A percentile compares a stretch with the other conserved stretches of the same genome.
Conservation (phyloP, 2,888 invertebrate species). For the Ochropleura leucogaster region DNA sequence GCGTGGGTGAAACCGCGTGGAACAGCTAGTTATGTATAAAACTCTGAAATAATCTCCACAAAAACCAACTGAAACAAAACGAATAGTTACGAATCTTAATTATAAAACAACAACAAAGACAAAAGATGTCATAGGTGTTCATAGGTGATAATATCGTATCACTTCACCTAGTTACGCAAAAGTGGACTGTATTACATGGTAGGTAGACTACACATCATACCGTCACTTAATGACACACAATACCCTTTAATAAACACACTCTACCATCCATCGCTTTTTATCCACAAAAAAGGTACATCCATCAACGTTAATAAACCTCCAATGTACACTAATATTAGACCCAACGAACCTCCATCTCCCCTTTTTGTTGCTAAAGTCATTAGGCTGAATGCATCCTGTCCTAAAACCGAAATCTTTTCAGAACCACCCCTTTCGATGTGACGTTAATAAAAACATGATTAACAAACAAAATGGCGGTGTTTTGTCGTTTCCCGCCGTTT, state of each 20-base stretch:
- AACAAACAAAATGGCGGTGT: constrained; percentile 66
- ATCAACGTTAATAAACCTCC: constrained; percentile 25
- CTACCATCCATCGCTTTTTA: constrained; percentile 23
- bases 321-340: constrained; percentile 11
- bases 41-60: no score
- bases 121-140: no score
- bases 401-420: constrained; percentile 40
- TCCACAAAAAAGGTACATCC: constrained; percentile 18
- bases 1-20: no score
- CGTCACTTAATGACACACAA: not conserved
- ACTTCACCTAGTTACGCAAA: no score
- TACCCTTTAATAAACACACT: constrained; percentile 20
- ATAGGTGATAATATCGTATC: no score
- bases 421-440: constrained; percentile 43
- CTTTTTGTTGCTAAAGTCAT: constrained; percentile 26
- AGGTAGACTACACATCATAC: no score
- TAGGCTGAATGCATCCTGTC: constrained; percentile 44
- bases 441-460: constrained; percentile 62
- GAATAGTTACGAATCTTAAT: no score
- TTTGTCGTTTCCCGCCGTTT: constrained; percentile 72
- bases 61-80: no score
- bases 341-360: not conserved
- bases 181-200: no score
- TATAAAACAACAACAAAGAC: no score
- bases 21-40: no score